Percentiles rank a stretch among this genome's conserved stretches.
These are phyloP conservation scores for Selenia dentaria DNA, from an alignment of 2,888 invertebrate genomes.

Conservation along the genomic window DNA sequence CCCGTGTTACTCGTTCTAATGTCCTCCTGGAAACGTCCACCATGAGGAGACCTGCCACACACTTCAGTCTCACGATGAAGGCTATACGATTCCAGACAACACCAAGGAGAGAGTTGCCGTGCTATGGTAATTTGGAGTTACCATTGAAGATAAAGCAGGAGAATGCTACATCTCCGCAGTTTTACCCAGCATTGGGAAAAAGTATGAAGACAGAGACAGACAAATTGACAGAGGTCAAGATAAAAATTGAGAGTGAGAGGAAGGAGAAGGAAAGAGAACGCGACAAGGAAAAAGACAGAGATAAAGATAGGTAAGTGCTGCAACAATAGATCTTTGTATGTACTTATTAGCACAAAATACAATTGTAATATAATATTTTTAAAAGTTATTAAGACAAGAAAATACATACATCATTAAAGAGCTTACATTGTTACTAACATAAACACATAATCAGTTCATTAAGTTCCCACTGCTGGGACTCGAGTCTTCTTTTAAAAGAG, in stretches of 20 bases:
- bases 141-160: conserved; percentile 75
- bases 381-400: too few relatives aligned
- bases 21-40: conserved; percentile 65
- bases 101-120: conserved; percentile 70
- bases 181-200: conserved; percentile 57
- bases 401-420: too few relatives aligned
- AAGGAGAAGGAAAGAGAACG: conserved; percentile 51
- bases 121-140: conserved; percentile 77
- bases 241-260: conserved; percentile 58
- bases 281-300: conserved; percentile 49
- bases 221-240: conserved; percentile 44
- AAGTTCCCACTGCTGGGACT: too few relatives aligned
- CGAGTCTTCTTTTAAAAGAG: too few relatives aligned
- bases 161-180: conserved; percentile 47
- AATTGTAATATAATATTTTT: too few relatives aligned
- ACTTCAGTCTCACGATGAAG: conserved; percentile 61
- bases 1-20: conserved; percentile 72
- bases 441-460: too few relatives aligned
- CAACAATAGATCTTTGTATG: too few relatives aligned
- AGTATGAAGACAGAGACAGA: conserved; percentile 54
- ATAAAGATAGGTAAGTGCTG: conserved; percentile 42
- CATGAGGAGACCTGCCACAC: conserved; percentile 58
- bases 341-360: too few relatives aligned
- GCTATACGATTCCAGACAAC: conserved; percentile 72
- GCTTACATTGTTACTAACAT: too few relatives aligned